Evolutionary conservation across 2,888 invertebrate species (phyloP), one percentile per base, ranked within the genome.

Genomic region (Drosophila tanythrix): DNA sequence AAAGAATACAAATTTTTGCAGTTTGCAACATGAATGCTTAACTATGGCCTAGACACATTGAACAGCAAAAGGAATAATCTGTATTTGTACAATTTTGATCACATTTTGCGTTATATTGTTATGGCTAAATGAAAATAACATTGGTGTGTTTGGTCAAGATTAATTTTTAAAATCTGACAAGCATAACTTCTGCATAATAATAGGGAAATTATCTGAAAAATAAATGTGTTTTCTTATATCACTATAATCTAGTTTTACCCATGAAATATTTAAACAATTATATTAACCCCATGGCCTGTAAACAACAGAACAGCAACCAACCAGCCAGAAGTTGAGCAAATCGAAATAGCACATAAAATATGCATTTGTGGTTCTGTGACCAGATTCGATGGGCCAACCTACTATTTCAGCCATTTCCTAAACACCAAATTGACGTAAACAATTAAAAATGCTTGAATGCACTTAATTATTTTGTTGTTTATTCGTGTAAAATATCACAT

Each of bases 381-480:
- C 55, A 48, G 53, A 58, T 50, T 51, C 29, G 48, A 55, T 46
- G 56, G 29, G 13, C 43, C 29, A 33, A 27, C n/a, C n/a, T 11
- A 33, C 36, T 11, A 29, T 35, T 52, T 35, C 29, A 46, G n/a
- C 8, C 55, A 53, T 46, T 33, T 35, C 50, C 82, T 78, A 89
- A 86, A 63, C 82, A 70, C 33, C 58, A 81, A 88, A 89, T 87
- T 83, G 88, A 82, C 82, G 83, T 69, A 74, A 81, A 75, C 84
- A 89, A 88, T 90, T 81, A 84, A 90, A 88, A 88, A 90, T 88
- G 88, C 88, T 88, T 88, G 89, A 90, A 82, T 81, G 90, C 81
- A 84, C 89, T 88, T 88, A 88, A 88, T 88, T 88, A 88, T 76
- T 72, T 83, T 72, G 76, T 70, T 71, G 74, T 89, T 89, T 87